Evolutionary conservation across 2,797 vertebrate genomes (phyloP).

Genomic region (Sciurus carolinensis): DNA sequence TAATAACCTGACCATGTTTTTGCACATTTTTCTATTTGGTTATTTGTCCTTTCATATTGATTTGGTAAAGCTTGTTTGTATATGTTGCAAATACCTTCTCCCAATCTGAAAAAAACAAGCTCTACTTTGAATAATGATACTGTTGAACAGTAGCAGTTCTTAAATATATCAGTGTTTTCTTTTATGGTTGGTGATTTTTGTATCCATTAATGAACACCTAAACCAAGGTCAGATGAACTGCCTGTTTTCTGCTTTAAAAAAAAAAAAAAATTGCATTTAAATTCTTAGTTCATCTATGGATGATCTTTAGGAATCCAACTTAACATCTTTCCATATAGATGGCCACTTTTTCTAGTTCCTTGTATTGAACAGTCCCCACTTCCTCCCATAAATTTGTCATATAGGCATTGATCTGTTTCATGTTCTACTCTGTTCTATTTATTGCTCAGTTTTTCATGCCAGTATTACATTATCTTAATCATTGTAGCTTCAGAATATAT

Average conservation of each 20-base stretch:
- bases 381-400: not conserved
- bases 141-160: not conserved
- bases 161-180: not conserved
- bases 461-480: not conserved
- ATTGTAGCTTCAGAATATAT: not conserved
- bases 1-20: not conserved
- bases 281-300: not conserved
- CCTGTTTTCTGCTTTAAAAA: conserved; percentile 4
- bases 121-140: not conserved
- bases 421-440: not conserved
- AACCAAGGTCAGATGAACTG: not conserved
- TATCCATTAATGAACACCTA: not conserved
- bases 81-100: not conserved
- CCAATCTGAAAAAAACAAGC: not conserved
- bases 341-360: not conserved
- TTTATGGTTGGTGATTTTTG: not conserved
- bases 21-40: not conserved
- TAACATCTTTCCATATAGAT: not conserved
- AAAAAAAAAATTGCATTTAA: not conserved
- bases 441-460: not conserved
- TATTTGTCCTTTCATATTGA: not conserved
- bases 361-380: not conserved
- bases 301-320: not conserved
- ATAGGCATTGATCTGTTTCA: not conserved
- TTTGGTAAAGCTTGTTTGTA: not conserved